Percentiles rank a stretch among this genome's conserved stretches.
Conservation (phyloP, 2,797 vertebrate genomes). For the Lophotriccus pileatus region DNA sequence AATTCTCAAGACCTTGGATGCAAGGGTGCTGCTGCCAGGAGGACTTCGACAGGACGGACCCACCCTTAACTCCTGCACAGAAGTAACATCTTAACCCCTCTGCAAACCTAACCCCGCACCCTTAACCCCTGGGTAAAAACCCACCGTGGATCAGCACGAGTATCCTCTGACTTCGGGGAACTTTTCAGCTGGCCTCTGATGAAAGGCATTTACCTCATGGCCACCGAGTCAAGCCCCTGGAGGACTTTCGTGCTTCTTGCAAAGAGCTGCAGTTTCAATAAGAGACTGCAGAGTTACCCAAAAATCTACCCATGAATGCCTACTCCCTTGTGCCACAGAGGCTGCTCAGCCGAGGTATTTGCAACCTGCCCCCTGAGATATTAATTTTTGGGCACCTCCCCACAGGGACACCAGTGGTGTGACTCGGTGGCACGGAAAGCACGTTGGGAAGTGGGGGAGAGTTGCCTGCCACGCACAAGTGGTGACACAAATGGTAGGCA, state of each 20-base stretch:
- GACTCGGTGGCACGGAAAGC: slow-evolving; percentile 7
- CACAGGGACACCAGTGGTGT: not conserved
- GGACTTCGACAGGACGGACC: not conserved
- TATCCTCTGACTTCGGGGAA: not conserved
- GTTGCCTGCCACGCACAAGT: not conserved
- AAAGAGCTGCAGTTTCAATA: not conserved
- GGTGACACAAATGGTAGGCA: slow-evolving; percentile 32
- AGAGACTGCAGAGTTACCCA: not conserved
- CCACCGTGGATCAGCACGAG: not conserved
- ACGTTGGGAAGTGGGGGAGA: slow-evolving; percentile 33
- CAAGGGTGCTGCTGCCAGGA: not conserved
- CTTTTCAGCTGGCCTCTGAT: not conserved
- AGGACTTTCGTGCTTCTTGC: not conserved
- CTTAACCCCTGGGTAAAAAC: not conserved
- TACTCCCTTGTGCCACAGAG: fast-evolving
- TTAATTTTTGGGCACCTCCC: not conserved
- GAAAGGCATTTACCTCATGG: not conserved
- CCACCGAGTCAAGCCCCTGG: not conserved
- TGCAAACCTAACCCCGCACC: not conserved
- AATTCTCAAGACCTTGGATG: not conserved
- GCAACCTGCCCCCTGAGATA: not conserved
- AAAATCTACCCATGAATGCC: not conserved
- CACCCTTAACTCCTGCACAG: not conserved
- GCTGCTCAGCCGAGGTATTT: not conserved
- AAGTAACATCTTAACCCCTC: not conserved